Conservation (phyloP, 2,888 invertebrate genomes). For the Trachelus troglodyta region DNA sequence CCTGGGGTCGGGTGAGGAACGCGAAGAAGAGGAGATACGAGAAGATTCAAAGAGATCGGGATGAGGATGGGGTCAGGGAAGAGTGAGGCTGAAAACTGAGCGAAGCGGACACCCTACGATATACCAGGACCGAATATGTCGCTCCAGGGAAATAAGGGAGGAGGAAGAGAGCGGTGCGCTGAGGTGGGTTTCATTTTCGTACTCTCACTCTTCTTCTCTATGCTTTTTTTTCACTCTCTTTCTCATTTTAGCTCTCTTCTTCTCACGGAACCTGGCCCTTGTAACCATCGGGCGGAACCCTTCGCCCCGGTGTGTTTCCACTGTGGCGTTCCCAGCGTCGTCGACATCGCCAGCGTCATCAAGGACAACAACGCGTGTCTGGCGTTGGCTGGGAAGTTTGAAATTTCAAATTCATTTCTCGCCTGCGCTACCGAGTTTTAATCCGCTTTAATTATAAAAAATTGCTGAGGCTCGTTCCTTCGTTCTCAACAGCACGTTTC, state of each 20-base stretch:
- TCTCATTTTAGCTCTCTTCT: not conserved
- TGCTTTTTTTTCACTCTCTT: not conserved
- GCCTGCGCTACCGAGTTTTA: constrained; percentile 44
- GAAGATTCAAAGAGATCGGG: not conserved
- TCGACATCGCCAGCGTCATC: not conserved
- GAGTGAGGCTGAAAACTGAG: constrained; percentile 24
- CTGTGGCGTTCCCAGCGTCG: not conserved
- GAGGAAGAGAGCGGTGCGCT: constrained; percentile 37
- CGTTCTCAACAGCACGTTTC: constrained; percentile 7
- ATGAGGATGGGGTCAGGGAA: not conserved
- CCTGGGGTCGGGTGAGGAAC: constrained; percentile 8
- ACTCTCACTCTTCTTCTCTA: not conserved
- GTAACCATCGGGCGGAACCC: not conserved
- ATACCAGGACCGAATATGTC: constrained; percentile 36
- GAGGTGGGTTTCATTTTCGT: not conserved
- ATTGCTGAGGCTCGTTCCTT: constrained; percentile 31
- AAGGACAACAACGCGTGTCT: not conserved
- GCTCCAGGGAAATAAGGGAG: constrained; percentile 57
- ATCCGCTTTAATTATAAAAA: constrained; percentile 52
- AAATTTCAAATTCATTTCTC: constrained; percentile 56
- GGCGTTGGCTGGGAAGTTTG: not conserved
- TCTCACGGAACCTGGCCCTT: not conserved
- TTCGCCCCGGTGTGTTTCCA: not conserved
- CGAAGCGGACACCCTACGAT: constrained; percentile 29
- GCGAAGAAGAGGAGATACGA: constrained; percentile 16